Conservation (phyloP, 2,888 invertebrate species). For the Yponomeuta evonymella region DNA sequence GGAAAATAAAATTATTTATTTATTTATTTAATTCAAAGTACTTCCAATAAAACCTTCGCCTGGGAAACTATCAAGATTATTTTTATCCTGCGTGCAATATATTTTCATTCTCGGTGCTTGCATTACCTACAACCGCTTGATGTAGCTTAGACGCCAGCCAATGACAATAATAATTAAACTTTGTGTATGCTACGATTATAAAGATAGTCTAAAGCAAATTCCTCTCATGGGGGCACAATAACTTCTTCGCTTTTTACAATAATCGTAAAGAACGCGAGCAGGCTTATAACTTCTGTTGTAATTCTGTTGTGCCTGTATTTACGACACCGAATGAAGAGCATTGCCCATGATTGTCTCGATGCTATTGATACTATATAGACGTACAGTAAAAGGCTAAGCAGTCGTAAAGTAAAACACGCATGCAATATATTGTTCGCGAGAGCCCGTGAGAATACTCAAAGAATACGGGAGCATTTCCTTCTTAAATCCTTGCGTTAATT, state of each 20-base stretch:
- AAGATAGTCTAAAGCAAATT: background rate
- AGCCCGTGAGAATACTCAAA: background rate
- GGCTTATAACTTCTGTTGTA: conserved; percentile 6
- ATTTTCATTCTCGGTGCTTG: too few species aligned
- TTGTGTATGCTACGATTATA: background rate
- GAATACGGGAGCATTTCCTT: background rate
- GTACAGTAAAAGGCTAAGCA: conserved; percentile 3
- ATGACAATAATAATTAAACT: too few species aligned
- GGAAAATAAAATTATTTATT: too few species aligned
- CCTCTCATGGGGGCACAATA: background rate
- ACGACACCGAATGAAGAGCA: conserved; percentile 7
- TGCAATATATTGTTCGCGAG: conserved; percentile 4
- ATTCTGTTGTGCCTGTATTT: conserved; percentile 6
- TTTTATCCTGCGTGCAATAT: too few species aligned
- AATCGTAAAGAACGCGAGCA: conserved; percentile 10
- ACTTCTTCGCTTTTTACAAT: conserved; percentile 8
- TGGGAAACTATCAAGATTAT: too few species aligned
- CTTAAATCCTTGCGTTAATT: background rate
- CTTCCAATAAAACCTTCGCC: too few species aligned
- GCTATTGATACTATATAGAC: background rate
- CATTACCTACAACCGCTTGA: too few species aligned
- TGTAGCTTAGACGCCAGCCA: too few species aligned
- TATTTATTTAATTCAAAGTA: too few species aligned
- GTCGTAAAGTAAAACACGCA: conserved; percentile 3
- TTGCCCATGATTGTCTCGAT: conserved; percentile 12